Base-by-base conservation (phyloP, 2,797 vertebrate species). In the Schizothorax lantsangensis region DNA sequence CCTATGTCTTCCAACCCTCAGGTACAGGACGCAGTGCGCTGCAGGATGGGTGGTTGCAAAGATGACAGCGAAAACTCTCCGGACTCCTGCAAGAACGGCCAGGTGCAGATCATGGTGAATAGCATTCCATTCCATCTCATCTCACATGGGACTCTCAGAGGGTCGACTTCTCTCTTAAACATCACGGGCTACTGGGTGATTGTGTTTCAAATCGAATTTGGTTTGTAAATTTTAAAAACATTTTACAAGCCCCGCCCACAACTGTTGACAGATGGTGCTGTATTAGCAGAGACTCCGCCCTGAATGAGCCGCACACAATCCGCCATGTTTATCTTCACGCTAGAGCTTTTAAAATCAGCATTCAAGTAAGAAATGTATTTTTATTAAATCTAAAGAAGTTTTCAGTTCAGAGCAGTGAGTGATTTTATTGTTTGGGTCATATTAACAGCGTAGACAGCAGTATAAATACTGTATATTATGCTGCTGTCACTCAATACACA, bases 21-120 rank as follows among this genome's bases (percentile, higher is more conserved):
- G 98, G 98, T 99, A 91, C 98, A 99, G 95, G 98, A 99, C 0
- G 98, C 98, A 23, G 97, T 99, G 79, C 98, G 98, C 90, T 99
- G 98, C 91, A 96, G 98, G 91, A 97, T 99, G 94, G 98, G 98
- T 1, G 97, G 96, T 83, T 99, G 98, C 92, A 98, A 97, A 92
- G 97, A 99, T 8, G 97, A 98, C 95, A 99, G 98, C 12, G 98
- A 99, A 92, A 98, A 99, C 95, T 99, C 98, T 0, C 98, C 98
- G 5, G 97, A 99, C 94, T 99, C 98, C 64, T 99, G 98, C 95
- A 99, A 99, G 95, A 99, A 99, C 0, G 98, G 98, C 92, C 98
- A 99, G 95, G 96, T 99, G 94, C 98, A 99, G 96, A 99, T 99
- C 95, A 97, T 99, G 98, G 98, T 99, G 97, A 99, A 98, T 97